These are phyloP conservation scores for Pteronura brasiliensis DNA, from an alignment of 2,113 vertebrate genomes.

Conservation along the genomic window DNA sequence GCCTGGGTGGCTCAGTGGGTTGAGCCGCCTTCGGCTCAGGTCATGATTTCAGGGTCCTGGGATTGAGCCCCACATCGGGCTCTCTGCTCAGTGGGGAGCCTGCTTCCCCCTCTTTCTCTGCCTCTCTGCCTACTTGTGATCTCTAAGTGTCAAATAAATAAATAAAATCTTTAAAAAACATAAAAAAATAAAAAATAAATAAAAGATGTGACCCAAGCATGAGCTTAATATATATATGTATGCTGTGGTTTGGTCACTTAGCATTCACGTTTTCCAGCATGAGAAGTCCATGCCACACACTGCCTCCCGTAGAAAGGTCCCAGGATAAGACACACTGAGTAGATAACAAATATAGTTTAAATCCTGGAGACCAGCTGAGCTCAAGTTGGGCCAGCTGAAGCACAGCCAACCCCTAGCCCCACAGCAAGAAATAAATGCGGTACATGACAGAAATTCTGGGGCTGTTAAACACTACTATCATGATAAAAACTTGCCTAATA, in stretches of 20 bases:
- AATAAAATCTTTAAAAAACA: no score
- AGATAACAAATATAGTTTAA: constrained; percentile 9
- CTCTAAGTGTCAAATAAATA: no score
- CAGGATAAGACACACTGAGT: background rate
- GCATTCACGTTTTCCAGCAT: background rate
- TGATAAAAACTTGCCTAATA: constrained; percentile 1
- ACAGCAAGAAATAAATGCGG: background rate
- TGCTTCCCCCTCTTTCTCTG: no score
- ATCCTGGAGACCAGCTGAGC: background rate
- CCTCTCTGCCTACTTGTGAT: no score
- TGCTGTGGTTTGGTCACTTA: background rate
- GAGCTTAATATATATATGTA: background rate
- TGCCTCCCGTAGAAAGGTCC: background rate
- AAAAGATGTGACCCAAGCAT: background rate
- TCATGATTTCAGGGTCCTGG: no score
- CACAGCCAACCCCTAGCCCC: background rate
- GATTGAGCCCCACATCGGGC: no score
- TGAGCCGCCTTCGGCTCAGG: no score
- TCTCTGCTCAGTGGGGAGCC: no score
- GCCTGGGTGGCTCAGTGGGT: no score
- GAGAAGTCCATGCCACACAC: background rate
- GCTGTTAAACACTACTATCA: background rate
- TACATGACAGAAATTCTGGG: background rate
- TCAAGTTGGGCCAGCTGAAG: background rate
- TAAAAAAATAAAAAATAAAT: no score